A percentile compares a stretch with the other conserved stretches of the same genome.
Evolutionary conservation across 2,113 vertebrate genomes (phyloP).

Genomic region (Corythornis cristatus): DNA sequence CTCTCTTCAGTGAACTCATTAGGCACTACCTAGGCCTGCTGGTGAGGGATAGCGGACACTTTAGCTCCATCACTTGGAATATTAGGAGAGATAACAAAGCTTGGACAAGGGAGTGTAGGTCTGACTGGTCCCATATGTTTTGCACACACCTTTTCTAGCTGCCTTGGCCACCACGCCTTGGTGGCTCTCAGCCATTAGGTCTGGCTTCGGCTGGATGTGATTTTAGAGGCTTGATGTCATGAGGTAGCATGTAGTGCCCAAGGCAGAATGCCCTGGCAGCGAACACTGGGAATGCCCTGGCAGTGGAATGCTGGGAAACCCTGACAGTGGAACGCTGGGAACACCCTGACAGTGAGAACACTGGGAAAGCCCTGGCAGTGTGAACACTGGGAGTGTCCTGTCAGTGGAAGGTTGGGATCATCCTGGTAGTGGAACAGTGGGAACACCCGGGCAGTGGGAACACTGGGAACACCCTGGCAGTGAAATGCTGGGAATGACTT

Average conservation of each 20-base stretch:
- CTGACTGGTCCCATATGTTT: background rate
- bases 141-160: background rate
- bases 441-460: too few relatives aligned
- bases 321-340: too few relatives aligned
- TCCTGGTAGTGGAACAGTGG: too few relatives aligned
- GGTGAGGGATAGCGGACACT: background rate
- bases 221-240: rapidly evolving
- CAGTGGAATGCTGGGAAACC: too few relatives aligned
- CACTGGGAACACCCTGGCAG: too few relatives aligned
- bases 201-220: background rate
- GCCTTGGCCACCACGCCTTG: background rate
- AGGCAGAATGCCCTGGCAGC: background rate
- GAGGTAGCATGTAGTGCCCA: rapidly evolving
- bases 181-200: background rate
- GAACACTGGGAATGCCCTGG: too few relatives aligned
- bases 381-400: too few relatives aligned
- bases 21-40: background rate
- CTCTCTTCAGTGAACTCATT: background rate
- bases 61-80: background rate
- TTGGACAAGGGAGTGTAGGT: rapidly evolving
- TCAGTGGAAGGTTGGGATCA: too few relatives aligned
- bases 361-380: too few relatives aligned
- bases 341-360: too few relatives aligned
- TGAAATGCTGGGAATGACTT: too few relatives aligned
- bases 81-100: background rate